Evolutionary conservation across 2,113 vertebrate species (phyloP), one percentile per base, ranked within the genome.

Genomic region (Epinephelus lanceolatus): DNA sequence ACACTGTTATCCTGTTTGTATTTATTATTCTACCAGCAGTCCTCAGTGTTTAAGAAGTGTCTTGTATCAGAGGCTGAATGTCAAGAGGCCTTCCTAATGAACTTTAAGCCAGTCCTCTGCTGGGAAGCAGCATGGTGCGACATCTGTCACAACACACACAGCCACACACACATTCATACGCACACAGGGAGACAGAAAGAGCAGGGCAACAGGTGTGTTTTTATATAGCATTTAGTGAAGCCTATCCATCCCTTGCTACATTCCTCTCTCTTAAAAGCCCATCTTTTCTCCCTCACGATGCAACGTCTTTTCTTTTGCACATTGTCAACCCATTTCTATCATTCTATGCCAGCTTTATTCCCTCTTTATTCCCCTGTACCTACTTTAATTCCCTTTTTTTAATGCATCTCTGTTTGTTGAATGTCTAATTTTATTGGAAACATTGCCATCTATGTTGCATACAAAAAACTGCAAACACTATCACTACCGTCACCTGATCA

Each of bases 71-170:
- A 81, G 86, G 52, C 68, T 90, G 81, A 90, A 92, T 88, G 89
- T 88, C 88, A 92, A 76, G 61, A 86, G 82, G 86, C 65, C 56
- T 83, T 88, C 71, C 78, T 80, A 75, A 86, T 91, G 89, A 92
- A 92, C 92, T 87, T 84, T 85, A 85, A 88, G 80, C 84, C 68
- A 6, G 52, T 80, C 81, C 57, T 90, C 92, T 84, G 86, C 93
- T 93, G 92, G 72, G 90, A 89, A 84, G 80, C 93, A 93, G 90
- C 92, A 23, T 89, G 93, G 68, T 79, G 40, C 66, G 69, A 88
- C 93, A 94, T 94, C 93, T 94, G 93, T 92, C 88, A 94, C 74
- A 94, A 93, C 86, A 93, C 91, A 75, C 25, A 59, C 76, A 73
- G 30, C 30, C 69, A 59, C 76, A 71, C 84, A 85, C 87, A 81